Percentiles rank a stretch among this genome's conserved stretches.
Evolutionary conservation across 2,113 vertebrate genomes (phyloP).

Genomic region (Salvelinus namaycush): DNA sequence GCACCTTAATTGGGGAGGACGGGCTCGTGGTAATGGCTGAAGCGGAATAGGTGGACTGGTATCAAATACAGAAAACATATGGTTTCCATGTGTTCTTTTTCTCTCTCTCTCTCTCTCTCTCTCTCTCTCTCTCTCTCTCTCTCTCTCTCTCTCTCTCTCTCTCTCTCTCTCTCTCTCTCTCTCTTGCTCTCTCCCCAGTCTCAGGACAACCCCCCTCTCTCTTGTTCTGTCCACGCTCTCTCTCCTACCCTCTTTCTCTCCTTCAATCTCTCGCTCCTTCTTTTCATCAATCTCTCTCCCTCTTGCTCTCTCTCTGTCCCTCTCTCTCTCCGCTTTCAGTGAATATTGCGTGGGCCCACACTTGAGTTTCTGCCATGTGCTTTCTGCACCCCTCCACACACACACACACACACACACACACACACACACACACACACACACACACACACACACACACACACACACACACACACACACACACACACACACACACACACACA

Average conservation of each 20-base stretch:
- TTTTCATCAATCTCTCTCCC: slow-evolving; percentile 26
- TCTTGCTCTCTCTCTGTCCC: background rate
- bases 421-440: slow-evolving; percentile 15
- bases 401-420: slow-evolving; percentile 12
- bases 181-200: slow-evolving; percentile 21
- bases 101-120: slow-evolving; percentile 6
- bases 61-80: no score
- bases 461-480: slow-evolving; percentile 11
- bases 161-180: slow-evolving; percentile 2
- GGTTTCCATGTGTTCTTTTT: no score
- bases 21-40: no score
- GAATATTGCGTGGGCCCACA: slow-evolving; percentile 68
- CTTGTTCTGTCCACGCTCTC: slow-evolving; percentile 24
- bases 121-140: no score
- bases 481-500: slow-evolving; percentile 18
- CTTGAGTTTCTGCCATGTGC: slow-evolving; percentile 70
- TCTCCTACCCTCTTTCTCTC: slow-evolving; percentile 33
- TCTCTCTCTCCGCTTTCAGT: slow-evolving; percentile 57
- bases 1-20: no score
- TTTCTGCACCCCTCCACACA: slow-evolving; percentile 52
- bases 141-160: no score
- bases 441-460: slow-evolving; percentile 16
- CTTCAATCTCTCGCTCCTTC: slow-evolving; percentile 20
- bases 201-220: background rate
- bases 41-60: slow-evolving; percentile 14